Percentiles rank a stretch among this genome's conserved stretches.
phyloP scores from a whole-genome alignment of 2,888 invertebrate species.

The Mythimna loreyi region DNA sequence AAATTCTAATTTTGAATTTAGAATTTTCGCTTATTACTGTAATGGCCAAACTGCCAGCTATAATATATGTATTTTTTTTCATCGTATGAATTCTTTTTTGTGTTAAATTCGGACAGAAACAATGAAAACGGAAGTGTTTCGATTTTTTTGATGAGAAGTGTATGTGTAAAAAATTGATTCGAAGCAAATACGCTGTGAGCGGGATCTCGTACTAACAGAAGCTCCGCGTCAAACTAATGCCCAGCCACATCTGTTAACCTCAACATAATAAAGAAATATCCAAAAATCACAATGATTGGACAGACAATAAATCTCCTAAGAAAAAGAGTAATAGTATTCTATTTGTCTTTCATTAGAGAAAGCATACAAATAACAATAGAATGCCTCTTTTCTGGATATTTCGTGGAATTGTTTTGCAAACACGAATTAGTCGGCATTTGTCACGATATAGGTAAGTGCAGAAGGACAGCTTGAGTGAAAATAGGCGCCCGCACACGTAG shows the following conservation, averaged over 20 bases:
- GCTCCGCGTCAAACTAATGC: not conserved
- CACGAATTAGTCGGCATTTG: constrained; percentile 37
- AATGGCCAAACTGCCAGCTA: too few relatives aligned
- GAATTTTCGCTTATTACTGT: too few relatives aligned
- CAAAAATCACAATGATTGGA: constrained; percentile 17
- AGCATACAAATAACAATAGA: constrained; percentile 29
- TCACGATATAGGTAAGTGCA: constrained; percentile 9
- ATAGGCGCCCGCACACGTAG: too few relatives aligned
- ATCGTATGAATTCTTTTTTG: too few relatives aligned
- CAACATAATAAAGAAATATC: not conserved
- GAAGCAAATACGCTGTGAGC: too few relatives aligned
- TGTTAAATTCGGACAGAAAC: too few relatives aligned
- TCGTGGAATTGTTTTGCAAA: constrained; percentile 55
- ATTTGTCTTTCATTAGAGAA: constrained; percentile 30
- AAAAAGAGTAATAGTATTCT: constrained; percentile 28
- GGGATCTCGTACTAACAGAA: too few relatives aligned
- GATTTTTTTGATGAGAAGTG: too few relatives aligned
- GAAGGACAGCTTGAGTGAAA: not conserved
- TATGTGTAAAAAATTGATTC: too few relatives aligned
- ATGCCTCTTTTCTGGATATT: constrained; percentile 36
- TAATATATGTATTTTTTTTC: too few relatives aligned
- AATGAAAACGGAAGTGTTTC: too few relatives aligned
- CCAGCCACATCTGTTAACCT: not conserved
- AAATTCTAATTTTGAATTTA: too few relatives aligned
- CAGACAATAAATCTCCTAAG: constrained; percentile 3